These are phyloP conservation scores for Lamellibrachia columna DNA, from an alignment of 2,888 invertebrate genomes.

Conservation along the genomic window DNA sequence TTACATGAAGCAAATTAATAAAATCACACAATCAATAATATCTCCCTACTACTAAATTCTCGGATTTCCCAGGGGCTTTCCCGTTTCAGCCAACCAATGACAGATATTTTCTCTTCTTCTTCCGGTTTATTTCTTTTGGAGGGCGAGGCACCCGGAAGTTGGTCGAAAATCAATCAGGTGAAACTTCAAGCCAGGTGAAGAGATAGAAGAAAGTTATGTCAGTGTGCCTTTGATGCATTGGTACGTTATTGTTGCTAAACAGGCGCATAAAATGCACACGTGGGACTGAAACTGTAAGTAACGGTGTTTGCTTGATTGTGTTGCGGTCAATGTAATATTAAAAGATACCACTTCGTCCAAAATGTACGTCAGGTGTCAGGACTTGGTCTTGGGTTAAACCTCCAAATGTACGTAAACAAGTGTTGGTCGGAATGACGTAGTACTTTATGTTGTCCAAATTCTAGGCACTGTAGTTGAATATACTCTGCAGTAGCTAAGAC, in stretches of 20 bases:
- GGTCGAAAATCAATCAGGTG: not conserved
- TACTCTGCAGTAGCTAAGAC: not conserved
- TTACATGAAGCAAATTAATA: not conserved
- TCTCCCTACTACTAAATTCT: not conserved
- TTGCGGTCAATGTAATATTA: not conserved
- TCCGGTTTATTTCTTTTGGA: constrained; percentile 5
- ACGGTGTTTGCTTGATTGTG: not conserved
- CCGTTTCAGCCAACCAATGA: constrained; percentile 6
- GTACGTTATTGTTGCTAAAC: not conserved
- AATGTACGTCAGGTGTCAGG: not conserved
- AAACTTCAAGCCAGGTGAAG: not conserved
- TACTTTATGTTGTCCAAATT: not conserved
- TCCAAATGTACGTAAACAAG: not conserved
- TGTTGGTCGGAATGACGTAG: not conserved
- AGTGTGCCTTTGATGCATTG: not conserved
- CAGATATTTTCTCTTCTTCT: not conserved
- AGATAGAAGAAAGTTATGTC: not conserved
- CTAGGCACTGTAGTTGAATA: not conserved
- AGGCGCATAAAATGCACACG: not conserved
- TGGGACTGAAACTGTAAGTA: not conserved
- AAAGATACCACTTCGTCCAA: not conserved
- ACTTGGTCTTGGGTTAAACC: not conserved
- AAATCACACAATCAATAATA: not conserved
- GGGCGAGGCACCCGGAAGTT: constrained; percentile 12
- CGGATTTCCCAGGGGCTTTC: not conserved